These are phyloP conservation scores for Bos javanicus DNA, from an alignment of 2,113 vertebrate species.

Conservation along the genomic window DNA sequence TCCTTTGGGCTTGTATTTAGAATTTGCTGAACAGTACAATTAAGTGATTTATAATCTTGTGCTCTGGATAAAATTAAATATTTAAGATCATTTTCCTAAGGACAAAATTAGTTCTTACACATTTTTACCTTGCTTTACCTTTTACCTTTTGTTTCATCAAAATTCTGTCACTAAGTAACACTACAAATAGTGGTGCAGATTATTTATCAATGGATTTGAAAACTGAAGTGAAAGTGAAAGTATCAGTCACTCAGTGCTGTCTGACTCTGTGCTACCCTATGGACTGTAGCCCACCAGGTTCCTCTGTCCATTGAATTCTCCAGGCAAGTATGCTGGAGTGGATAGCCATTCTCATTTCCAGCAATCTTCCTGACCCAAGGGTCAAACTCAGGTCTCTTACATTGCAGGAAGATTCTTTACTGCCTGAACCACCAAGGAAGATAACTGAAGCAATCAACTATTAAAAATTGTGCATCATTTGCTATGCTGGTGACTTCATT, in stretches of 20 bases:
- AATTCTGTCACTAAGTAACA: background rate
- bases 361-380: background rate
- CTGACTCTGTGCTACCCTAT: background rate
- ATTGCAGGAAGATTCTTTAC: background rate
- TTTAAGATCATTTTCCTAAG: background rate
- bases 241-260: background rate
- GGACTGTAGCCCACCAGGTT: background rate
- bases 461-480: background rate
- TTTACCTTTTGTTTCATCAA: background rate
- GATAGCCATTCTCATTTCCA: background rate
- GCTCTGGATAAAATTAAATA: background rate
- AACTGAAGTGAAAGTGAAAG: background rate
- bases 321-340: background rate
- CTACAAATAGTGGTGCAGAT: background rate
- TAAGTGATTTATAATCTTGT: background rate
- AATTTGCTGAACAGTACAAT: background rate
- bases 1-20: background rate
- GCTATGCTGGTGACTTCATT: background rate
- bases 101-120: background rate
- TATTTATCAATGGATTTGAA: conserved; percentile 7
- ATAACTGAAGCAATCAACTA: background rate
- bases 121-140: background rate
- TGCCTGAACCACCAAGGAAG: background rate
- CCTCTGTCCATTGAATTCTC: background rate
- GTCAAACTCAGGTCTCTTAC: background rate